A percentile compares a stretch with the other conserved stretches of the same genome.
Evolutionary conservation across 2,888 invertebrate species (phyloP).

Genomic region (Mythimna vitellina): DNA sequence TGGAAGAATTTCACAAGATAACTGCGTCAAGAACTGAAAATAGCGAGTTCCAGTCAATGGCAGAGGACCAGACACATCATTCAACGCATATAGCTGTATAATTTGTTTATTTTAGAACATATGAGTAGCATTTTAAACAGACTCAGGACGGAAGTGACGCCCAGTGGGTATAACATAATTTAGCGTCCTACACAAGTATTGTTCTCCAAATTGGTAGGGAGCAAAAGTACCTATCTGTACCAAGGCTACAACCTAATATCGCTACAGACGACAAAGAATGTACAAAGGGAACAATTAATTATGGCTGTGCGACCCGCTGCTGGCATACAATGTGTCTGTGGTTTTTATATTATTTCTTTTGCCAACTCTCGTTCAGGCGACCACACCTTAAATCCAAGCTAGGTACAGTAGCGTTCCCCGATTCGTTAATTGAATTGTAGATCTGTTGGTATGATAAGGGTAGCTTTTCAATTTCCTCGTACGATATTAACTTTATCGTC

Average conservation of each 20-base stretch:
- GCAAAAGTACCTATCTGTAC: conserved; percentile 16
- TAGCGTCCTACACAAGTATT: conserved; percentile 58
- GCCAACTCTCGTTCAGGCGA: conserved; percentile 12
- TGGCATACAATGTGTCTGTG: conserved; percentile 8
- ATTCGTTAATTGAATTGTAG: conserved; percentile 29
- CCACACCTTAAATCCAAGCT: conserved; percentile 4
- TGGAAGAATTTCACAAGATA: background rate
- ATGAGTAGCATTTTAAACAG: conserved; percentile 18
- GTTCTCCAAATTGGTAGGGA: conserved; percentile 58
- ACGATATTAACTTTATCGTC: conserved; percentile 3
- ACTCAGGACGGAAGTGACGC: conserved; percentile 53
- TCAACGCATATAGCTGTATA: conserved; percentile 27
- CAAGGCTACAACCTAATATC: conserved; percentile 26
- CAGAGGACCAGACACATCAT: conserved; percentile 6
- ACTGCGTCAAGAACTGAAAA: conserved; percentile 28
- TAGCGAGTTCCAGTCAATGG: conserved; percentile 19
- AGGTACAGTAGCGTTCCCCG: background rate
- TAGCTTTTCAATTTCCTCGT: conserved; percentile 5
- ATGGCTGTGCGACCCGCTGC: conserved; percentile 5
- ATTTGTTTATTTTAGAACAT: conserved; percentile 33
- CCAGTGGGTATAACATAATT: conserved; percentile 37
- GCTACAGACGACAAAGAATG: conserved; percentile 43
- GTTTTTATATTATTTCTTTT: conserved; percentile 26
- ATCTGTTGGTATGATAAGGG: conserved; percentile 1
- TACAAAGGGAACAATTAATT: conserved; percentile 46